Base-by-base conservation (phyloP, 2,888 invertebrate species). In the Drosophila picticornis region DNA sequence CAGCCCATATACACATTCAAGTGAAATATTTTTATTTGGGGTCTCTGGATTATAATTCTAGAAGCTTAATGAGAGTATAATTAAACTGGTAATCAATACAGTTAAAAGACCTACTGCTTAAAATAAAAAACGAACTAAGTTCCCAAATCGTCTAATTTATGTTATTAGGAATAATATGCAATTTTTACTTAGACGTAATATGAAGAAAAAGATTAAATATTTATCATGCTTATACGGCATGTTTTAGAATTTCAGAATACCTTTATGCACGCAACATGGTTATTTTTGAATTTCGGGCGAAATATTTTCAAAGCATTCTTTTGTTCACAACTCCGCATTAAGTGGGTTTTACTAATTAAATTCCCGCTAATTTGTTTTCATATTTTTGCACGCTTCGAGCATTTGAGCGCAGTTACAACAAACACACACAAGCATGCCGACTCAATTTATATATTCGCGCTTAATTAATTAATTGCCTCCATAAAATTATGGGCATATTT, bases 361-460 rank as follows among this genome's bases (percentile, higher is more conserved):
- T 62, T 73, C 36, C 22, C 71, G 76, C 74, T 81, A 81, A 87
- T 86, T 87, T 84, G 84, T 77, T 80, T 75, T 73, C 50, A 58
- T 70, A 60, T 52, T 58, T 63, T 57, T 73, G 43, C 36, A 31
- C 25, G 51, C 40, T 31, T 27, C 48, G 11, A 65, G 38, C 58
- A 61, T 32, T 34, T 64, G 40, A 46, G 2, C 34, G 46, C 29
- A 50, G 31, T n/a, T 16, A 22, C 38, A 34, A 31, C 4, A 36
- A 50, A 34, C 43, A 58, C 31, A 56, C 29, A 62, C 22, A 22
- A 7, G 13, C 27, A n/a, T 3, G 16, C 48, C 22, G 32, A 46
- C 31, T 31, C 31, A 77, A 68, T 84, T 82, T 76, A 74, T 81
- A 78, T 69, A 67, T 69, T 72, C 59, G 56, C 52, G 51, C 62